Base-by-base conservation (phyloP, 2,888 invertebrate species). In the Emesis furor region DNA sequence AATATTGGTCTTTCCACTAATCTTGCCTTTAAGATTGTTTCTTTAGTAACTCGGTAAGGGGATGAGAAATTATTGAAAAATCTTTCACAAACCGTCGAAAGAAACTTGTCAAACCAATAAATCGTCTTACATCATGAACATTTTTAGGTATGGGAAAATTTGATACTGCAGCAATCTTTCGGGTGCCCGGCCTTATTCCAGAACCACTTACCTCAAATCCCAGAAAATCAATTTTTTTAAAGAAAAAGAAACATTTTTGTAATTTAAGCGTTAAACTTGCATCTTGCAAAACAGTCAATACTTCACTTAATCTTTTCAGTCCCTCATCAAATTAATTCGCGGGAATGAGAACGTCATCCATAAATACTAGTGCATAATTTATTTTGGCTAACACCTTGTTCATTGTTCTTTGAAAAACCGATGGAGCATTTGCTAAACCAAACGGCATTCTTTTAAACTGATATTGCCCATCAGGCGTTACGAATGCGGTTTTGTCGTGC, bases 1-100 rank as follows among this genome's bases (percentile, higher is more conserved):
- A 81, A 35, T 37, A 93, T 81, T 3, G 90, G 90, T 51, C 88
- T 75, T 6, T 74, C 65, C 0, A 78, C 72, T 2, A 93, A 78
- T 4, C 39, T 67, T 3, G 65, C 7, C 75, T 91, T 91, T 39
- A 93, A 72, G 4, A 37, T 59, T 0, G n/a, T n/a, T n/a, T n/a
- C n/a, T 76, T 75, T 2, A 86, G 59, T 6, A 91, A 79, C 10
- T 82, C 82, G 0, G 83, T 72, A 2, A 91, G 73, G 1, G 89
- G 87, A 1, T 62, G 17, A 7, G 84, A 79, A 24, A 91, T 89
- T 3, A 76, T 0, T 0, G 84, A 73, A 24, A 79, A 86, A 17
- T 74, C 67, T 24, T 76, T 65, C 1, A 86, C 55, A 30, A 86
- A 86, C 10, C 79, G 32, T 17, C 84, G 37, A 32, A 86, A 86